Evolutionary conservation across 2,888 invertebrate genomes (phyloP).

Genomic region (Phrixothrix hirtus): DNA sequence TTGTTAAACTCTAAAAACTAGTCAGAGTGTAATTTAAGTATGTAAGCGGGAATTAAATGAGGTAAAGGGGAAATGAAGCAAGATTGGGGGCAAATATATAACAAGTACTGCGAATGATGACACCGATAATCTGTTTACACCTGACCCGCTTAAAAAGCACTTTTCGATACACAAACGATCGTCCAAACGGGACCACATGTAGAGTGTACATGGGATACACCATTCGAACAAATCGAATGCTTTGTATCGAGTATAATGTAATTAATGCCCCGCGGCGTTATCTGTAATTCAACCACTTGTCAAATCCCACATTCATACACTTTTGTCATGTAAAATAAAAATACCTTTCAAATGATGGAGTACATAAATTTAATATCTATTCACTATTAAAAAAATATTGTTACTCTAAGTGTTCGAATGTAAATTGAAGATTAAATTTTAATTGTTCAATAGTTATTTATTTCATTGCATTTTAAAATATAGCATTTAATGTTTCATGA

Average conservation of each 20-base stretch:
- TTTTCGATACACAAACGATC: slow-evolving; percentile 30
- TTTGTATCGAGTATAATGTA: slow-evolving; percentile 45
- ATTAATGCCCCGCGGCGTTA: slow-evolving; percentile 45
- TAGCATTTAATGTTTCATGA: no score
- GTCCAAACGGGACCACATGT: slow-evolving; percentile 29
- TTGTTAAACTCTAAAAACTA: no score
- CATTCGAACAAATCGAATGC: slow-evolving; percentile 43
- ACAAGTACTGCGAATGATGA: slow-evolving; percentile 22
- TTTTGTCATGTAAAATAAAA: slow-evolving; percentile 27
- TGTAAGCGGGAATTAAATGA: no score
- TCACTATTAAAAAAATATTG: background rate
- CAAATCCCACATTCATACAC: slow-evolving; percentile 34
- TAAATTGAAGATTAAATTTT: no score
- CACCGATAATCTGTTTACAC: slow-evolving; percentile 37
- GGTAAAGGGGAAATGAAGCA: no score
- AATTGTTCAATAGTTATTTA: no score
- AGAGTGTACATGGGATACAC: slow-evolving; percentile 27
- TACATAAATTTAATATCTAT: slow-evolving; percentile 17
- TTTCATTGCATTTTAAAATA: no score
- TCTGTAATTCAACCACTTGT: slow-evolving; percentile 38
- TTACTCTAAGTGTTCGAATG: no score
- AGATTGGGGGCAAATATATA: background rate
- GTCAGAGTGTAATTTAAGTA: no score
- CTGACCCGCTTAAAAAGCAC: slow-evolving; percentile 34
- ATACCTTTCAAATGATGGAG: slow-evolving; percentile 11